Evolutionary conservation across 1,140 invertebrate genomes (phyloP).

Genomic region (Drosophila eugracilis): DNA sequence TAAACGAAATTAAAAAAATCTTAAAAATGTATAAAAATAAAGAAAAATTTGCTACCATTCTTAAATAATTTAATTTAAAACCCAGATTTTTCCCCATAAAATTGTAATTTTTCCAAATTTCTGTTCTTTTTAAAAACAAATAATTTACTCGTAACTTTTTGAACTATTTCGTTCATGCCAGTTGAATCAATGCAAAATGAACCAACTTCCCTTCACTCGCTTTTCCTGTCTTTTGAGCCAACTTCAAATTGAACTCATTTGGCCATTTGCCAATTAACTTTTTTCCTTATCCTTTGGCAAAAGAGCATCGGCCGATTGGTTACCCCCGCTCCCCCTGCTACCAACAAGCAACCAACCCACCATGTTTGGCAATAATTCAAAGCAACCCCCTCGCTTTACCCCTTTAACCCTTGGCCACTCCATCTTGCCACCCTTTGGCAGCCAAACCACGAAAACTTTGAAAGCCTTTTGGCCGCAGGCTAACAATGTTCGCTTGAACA

Average conservation of each 20-base stretch:
- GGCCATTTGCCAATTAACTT: constrained; percentile 58
- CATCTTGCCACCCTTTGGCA: constrained; percentile 36
- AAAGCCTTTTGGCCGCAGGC: constrained; percentile 59
- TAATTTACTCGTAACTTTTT: background rate
- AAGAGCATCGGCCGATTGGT: constrained; percentile 48
- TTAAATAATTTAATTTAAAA: too few relatives aligned
- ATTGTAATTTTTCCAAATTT: too few relatives aligned
- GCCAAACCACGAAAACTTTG: constrained; percentile 59
- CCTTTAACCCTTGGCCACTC: background rate
- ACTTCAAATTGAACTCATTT: constrained; percentile 61
- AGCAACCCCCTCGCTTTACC: constrained; percentile 2
- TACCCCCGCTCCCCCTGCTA: too few relatives aligned
- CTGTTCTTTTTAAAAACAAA: background rate
- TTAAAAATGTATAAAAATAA: too few relatives aligned
- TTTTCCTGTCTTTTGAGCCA: constrained; percentile 9
- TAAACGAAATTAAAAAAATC: too few relatives aligned
- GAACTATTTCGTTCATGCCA: background rate
- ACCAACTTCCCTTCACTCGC: background rate
- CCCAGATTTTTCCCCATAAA: too few relatives aligned
- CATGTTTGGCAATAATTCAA: constrained; percentile 57
- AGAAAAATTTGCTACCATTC: too few relatives aligned
- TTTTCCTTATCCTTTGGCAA: constrained; percentile 25
- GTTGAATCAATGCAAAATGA: background rate
- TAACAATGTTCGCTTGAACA: constrained; percentile 59
- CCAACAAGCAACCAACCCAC: background rate